Conservation (phyloP, 2,888 invertebrate genomes). For the Phortica magna region DNA sequence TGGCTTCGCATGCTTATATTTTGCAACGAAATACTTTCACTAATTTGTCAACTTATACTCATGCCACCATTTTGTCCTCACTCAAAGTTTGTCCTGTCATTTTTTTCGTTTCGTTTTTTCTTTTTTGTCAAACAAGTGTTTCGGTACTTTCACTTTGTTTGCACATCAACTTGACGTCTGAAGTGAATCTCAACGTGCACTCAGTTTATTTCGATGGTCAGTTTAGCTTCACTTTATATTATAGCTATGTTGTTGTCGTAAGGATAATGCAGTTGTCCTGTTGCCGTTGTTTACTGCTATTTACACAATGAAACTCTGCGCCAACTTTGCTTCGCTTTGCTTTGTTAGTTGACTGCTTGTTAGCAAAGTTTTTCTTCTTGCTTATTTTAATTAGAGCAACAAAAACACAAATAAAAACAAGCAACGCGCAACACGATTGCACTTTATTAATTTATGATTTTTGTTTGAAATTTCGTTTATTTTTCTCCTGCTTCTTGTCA, state of each 20-base stretch:
- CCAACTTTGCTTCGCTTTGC: neutral
- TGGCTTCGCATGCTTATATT: neutral
- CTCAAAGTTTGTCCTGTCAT: neutral
- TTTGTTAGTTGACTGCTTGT: neutral
- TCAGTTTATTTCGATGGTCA: slow-evolving; percentile 18
- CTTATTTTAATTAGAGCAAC: slow-evolving; percentile 6
- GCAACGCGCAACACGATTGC: neutral
- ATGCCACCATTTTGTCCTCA: too few species aligned
- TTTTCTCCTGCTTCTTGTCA: neutral
- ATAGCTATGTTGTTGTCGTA: neutral
- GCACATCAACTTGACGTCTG: neutral
- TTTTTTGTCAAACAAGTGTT: neutral
- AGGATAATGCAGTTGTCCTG: neutral
- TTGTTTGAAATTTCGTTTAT: neutral
- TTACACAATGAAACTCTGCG: neutral
- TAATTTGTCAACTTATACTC: slow-evolving; percentile 16
- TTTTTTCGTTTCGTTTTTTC: neutral
- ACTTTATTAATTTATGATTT: slow-evolving; percentile 18
- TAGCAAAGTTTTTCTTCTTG: neutral
- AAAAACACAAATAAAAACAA: neutral
- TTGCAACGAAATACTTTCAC: neutral
- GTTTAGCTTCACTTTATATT: neutral
- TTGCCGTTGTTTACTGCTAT: neutral
- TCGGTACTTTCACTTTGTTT: neutral
- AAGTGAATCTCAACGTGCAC: neutral